A percentile compares a stretch with the other conserved stretches of the same genome.
These are phyloP conservation scores for Malurus splendens DNA, from an alignment of 2,797 vertebrate genomes.

Conservation along the genomic window DNA sequence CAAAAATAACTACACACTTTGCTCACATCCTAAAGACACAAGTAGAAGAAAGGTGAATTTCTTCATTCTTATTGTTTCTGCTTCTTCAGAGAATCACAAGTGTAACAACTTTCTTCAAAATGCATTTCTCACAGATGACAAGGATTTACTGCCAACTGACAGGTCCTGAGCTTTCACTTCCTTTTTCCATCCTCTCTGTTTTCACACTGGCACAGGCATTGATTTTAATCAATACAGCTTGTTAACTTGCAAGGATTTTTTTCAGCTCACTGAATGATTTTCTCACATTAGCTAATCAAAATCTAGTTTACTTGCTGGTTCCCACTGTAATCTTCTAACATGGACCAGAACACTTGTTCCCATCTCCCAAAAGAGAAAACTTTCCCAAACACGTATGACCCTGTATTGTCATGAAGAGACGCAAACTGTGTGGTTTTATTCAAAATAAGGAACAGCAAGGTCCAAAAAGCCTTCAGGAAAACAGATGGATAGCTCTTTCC, in stretches of 20 bases:
- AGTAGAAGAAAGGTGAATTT: not conserved
- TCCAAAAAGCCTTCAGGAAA: not conserved
- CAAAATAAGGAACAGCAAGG: not conserved
- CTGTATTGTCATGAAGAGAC: accelerated
- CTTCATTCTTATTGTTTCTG: not conserved
- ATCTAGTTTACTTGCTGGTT: not conserved
- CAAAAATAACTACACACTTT: not conserved
- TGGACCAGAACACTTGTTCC: not conserved
- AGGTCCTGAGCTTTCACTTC: not conserved
- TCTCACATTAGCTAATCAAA: not conserved
- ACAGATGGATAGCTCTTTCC: not conserved
- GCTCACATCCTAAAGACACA: not conserved
- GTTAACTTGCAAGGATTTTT: not conserved
- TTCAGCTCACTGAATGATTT: not conserved
- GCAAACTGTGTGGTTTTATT: not conserved
- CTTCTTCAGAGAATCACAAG: not conserved
- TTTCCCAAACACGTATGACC: not conserved
- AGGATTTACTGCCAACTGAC: not conserved
- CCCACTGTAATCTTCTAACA: not conserved
- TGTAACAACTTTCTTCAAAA: not conserved
- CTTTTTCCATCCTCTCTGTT: not conserved
- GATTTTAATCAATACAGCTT: not conserved
- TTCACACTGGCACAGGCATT: not conserved
- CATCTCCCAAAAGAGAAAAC: not conserved
- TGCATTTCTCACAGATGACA: not conserved